Evolutionary conservation across 2,113 vertebrate genomes (phyloP), one percentile per base, ranked within the genome.

Genomic region (Hiodon tergisus): DNA sequence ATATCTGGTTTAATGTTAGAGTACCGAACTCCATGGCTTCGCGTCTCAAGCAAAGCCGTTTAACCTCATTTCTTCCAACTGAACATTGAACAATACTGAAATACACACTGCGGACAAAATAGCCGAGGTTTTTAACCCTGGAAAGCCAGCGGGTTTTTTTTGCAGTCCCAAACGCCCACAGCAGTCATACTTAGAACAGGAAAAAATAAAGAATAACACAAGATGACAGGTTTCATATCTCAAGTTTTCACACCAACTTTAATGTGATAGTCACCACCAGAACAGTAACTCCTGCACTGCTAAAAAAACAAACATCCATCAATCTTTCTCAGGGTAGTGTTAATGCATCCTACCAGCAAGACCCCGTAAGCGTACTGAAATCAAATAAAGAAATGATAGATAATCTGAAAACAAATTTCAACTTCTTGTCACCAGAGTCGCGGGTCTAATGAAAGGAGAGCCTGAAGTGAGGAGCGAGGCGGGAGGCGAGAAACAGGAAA

Each of bases 201-300:
- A 46, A 14, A 9, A 73, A 54, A 77, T 78, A 79, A 79, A 57
- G 8, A 66, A 47, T 78, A 72, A 50, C 14, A 71, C 6, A 8
- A 82, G 76, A 85, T 85, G 86, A 87, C 84, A 87, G 86, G 76
- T 81, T 85, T 79, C 83, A 83, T 80, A 72, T 91, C 90, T 91
- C 31, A 31, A 87, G 87, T 90, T 82, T 85, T 82, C 83, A 88
- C 87, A 89, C 82, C 78, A 83, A 82, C 52, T 86, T 84, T 78
- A 79, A 87, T 84, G 87, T 85, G 82, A 82, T 86, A 85, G 82
- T 85, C 83, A 81, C 78, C 76, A 81, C 72, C 76, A 62, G 10
- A 46, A 63, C 61, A 47, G 55, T 4, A 46, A 52, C 46, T 61
- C 48, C 14, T 31, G 31, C 54, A 7, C 54, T 57, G 54, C 5